Percentiles rank a stretch among this genome's conserved stretches.
phyloP scores from a whole-genome alignment of 2,113 vertebrate genomes.

The Notechis scutatus region DNA sequence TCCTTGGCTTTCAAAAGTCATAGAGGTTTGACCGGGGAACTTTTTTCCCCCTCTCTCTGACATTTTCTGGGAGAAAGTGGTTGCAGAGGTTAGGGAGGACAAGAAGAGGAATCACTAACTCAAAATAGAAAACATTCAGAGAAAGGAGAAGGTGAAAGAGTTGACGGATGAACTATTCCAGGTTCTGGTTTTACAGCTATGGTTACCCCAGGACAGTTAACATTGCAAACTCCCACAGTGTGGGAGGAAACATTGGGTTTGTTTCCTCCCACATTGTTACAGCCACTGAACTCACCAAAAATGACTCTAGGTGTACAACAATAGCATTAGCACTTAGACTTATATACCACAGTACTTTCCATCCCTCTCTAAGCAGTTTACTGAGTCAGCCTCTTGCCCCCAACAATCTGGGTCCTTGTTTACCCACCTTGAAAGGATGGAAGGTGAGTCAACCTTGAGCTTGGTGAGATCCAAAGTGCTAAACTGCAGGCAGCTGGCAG shows the following conservation, averaged over 20 bases:
- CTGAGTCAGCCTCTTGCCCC: too few species aligned
- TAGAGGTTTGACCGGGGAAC: background rate
- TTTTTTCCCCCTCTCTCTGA: background rate
- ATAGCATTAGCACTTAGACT: too few species aligned
- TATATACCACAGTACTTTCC: too few species aligned
- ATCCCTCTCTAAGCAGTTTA: too few species aligned
- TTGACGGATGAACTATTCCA: rapidly evolving
- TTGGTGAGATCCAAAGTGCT: too few species aligned
- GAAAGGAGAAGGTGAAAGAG: background rate
- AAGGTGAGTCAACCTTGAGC: too few species aligned
- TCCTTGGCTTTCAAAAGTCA: background rate
- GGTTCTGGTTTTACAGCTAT: background rate
- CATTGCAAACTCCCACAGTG: background rate
- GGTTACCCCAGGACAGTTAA: background rate
- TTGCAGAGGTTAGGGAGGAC: background rate
- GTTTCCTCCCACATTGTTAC: too few species aligned
- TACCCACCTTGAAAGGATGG: too few species aligned
- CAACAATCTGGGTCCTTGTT: too few species aligned
- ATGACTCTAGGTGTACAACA: background rate
- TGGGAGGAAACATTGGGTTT: background rate
- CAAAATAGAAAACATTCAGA: background rate
- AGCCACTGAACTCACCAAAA: too few species aligned
- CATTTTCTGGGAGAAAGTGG: background rate
- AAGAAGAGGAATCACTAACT: background rate
- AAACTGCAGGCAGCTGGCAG: too few species aligned